Evolutionary conservation across 1,140 invertebrate genomes (phyloP).

Genomic region (Littorina saxatilis): DNA sequence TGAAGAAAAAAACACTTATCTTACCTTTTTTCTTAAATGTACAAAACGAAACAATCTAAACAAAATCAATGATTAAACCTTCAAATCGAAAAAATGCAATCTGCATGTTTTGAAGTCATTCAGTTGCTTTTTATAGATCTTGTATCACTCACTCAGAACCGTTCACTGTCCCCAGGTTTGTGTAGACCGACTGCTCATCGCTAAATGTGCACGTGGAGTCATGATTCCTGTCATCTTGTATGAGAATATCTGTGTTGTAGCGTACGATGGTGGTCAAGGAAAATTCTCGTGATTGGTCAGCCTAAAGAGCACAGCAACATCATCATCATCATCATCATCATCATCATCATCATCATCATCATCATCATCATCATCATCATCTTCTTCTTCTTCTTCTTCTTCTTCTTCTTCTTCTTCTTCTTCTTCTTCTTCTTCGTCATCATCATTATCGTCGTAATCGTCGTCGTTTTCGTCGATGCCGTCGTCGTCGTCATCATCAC

Average conservation of each 20-base stretch:
- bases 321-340: not conserved
- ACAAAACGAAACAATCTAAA: no score
- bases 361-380: not conserved
- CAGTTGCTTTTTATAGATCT: not conserved
- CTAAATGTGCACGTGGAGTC: not conserved
- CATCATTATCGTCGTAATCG: no score
- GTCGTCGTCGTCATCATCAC: no score
- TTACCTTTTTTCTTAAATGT: no score
- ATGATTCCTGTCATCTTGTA: not conserved
- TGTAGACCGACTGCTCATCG: not conserved
- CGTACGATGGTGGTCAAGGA: not conserved
- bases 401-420: not conserved
- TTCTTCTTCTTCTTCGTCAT: no score
- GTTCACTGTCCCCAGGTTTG: not conserved
- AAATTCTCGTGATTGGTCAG: not conserved
- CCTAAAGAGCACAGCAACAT: not conserved
- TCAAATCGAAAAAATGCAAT: no score
- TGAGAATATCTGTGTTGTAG: not conserved
- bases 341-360: not conserved
- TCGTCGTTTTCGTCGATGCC: no score
- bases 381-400: constrained; percentile 24
- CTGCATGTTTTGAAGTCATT: no score
- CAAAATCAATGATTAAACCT: no score
- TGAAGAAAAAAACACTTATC: no score
- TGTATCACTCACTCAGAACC: not conserved